Evolutionary conservation across 2,113 vertebrate species (phyloP).

Genomic region (Miniopterus natalensis): DNA sequence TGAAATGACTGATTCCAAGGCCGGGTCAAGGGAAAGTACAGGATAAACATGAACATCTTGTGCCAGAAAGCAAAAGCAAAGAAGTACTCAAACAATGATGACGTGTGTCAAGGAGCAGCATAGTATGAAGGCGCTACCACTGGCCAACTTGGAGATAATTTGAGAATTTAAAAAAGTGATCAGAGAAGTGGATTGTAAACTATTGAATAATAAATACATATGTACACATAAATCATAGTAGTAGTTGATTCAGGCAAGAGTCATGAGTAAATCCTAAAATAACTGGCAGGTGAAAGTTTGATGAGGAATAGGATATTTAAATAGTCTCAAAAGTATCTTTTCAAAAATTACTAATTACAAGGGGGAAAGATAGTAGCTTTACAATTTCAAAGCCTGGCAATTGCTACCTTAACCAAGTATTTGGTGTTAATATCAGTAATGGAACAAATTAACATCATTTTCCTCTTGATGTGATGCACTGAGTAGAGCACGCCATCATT

Average conservation of each 20-base stretch:
- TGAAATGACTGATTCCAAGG: background rate
- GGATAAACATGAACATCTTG: constrained; percentile 7
- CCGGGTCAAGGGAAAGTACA: background rate
- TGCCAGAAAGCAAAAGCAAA: background rate
- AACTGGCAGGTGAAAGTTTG: background rate
- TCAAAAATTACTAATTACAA: background rate
- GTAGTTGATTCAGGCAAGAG: background rate
- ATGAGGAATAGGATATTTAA: constrained; percentile 9
- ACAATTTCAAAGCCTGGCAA: background rate
- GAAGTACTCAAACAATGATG: background rate
- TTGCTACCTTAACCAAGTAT: background rate
- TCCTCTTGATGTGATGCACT: background rate
- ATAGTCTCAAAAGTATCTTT: background rate
- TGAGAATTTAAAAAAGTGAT: background rate
- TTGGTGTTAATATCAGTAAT: background rate
- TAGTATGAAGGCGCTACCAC: background rate
- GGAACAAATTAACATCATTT: background rate
- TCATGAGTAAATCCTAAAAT: background rate
- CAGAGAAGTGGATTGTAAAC: background rate
- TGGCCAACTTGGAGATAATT: constrained; percentile 1
- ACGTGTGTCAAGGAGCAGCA: background rate
- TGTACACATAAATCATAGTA: background rate
- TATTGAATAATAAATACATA: background rate
- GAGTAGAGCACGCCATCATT: background rate
- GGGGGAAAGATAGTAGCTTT: background rate